Conservation (phyloP, 1,140 invertebrate genomes). For the Neotoxoptera formosana region DNA sequence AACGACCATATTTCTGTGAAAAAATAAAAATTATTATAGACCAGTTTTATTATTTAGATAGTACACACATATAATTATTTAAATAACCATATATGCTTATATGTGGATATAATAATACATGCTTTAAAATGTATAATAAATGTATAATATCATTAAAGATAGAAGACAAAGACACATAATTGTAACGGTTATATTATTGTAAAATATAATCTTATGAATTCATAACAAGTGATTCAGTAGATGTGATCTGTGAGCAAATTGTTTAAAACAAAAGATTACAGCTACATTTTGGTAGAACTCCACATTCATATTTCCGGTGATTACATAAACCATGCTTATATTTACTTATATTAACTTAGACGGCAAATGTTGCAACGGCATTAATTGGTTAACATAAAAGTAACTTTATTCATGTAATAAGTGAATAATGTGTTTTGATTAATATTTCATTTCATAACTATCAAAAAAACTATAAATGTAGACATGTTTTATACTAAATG, state of each 20-base stretch:
- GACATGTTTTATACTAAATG: too few species aligned
- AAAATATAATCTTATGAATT: constrained; percentile 62
- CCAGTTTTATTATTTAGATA: neutral
- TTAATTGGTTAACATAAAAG: too few species aligned
- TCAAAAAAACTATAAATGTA: too few species aligned
- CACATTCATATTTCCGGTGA: constrained; percentile 62
- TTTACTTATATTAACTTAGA: neutral
- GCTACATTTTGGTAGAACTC: constrained; percentile 61
- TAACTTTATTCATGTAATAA: too few species aligned
- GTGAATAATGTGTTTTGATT: too few species aligned
- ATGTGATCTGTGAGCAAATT: constrained; percentile 30
- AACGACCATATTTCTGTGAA: neutral
- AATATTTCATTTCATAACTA: too few species aligned
- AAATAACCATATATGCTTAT: neutral
- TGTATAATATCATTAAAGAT: neutral
- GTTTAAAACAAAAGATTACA: constrained; percentile 58
- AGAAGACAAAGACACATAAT: too few species aligned
- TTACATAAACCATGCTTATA: constrained; percentile 51
- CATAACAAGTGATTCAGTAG: constrained; percentile 54
- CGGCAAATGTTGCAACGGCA: too few species aligned
- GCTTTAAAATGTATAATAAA: neutral
- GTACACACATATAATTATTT: neutral
- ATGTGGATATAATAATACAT: neutral
- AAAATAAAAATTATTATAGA: neutral
- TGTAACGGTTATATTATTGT: neutral